A percentile compares a stretch with the other conserved stretches of the same genome.
Conservation (phyloP, 1,140 invertebrate genomes). For the Solen grandis region DNA sequence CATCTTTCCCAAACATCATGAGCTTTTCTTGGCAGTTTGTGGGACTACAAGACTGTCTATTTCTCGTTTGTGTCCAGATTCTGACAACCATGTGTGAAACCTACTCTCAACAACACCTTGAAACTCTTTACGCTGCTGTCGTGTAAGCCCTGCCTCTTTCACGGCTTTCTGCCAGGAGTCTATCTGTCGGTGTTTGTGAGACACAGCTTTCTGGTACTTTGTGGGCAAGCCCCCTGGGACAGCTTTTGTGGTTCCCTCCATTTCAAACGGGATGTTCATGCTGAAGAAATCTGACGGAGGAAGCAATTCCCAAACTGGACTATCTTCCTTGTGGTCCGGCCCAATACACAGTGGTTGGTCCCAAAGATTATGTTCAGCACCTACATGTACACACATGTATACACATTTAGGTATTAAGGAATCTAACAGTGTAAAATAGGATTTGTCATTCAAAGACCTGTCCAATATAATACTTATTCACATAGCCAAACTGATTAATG, state of each 20-base stretch:
- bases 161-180: slow-evolving; percentile 78
- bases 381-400: not conserved
- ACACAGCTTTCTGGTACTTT: slow-evolving; percentile 72
- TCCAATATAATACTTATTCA: no score
- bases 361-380: slow-evolving; percentile 75
- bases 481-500: no score
- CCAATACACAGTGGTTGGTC: slow-evolving; percentile 79
- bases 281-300: slow-evolving; percentile 76
- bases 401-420: not conserved
- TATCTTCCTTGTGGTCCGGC: slow-evolving; percentile 76
- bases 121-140: slow-evolving; percentile 76
- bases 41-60: slow-evolving; percentile 76
- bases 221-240: slow-evolving; percentile 74
- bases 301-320: slow-evolving; percentile 77
- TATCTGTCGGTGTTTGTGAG: slow-evolving; percentile 71
- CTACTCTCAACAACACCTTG: slow-evolving; percentile 75
- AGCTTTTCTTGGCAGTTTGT: slow-evolving; percentile 42
- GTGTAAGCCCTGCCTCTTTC: slow-evolving; percentile 74
- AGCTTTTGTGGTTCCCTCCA: slow-evolving; percentile 77
- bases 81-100: slow-evolving; percentile 77
- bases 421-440: not conserved
- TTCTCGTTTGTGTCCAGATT: slow-evolving; percentile 77
- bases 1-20: no score
- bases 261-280: slow-evolving; percentile 80
- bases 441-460: not conserved